Evolutionary conservation across 92 coral and sea anemone species (phyloP).

Genomic region (Diadumene lineata): DNA sequence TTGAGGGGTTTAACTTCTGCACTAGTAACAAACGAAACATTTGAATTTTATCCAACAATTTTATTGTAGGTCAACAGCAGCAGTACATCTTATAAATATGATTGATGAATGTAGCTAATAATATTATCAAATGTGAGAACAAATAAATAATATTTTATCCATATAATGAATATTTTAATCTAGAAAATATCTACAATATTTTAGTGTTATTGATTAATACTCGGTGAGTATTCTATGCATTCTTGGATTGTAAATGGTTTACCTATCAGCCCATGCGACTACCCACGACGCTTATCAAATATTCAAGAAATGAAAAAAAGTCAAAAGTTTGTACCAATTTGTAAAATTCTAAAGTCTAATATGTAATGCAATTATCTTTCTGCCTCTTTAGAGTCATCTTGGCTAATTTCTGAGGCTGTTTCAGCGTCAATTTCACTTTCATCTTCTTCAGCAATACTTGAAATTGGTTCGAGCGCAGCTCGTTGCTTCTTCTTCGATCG

Average conservation of each 20-base stretch:
- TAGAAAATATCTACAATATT: not conserved
- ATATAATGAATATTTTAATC: not conserved
- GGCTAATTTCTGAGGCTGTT: conserved; percentile 28
- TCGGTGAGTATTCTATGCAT: conserved; percentile 2
- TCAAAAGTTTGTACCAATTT: conserved; percentile 3
- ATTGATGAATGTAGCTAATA: too few species aligned
- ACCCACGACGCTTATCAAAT: conserved; percentile 33
- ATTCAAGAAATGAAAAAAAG: conserved; percentile 21
- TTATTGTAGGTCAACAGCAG: too few species aligned
- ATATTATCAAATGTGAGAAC: not conserved
- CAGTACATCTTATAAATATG: too few species aligned
- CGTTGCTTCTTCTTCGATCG: conserved; percentile 26
- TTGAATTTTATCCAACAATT: too few species aligned
- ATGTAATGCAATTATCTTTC: conserved; percentile 19
- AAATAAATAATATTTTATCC: not conserved
- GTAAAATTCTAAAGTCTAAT: not conserved
- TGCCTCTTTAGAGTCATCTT: conserved; percentile 44
- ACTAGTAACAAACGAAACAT: too few species aligned
- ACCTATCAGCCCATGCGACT: conserved; percentile 27
- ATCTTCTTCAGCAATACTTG: conserved; percentile 64
- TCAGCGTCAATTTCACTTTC: conserved; percentile 44
- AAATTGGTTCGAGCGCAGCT: conserved; percentile 20
- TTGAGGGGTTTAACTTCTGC: too few species aligned
- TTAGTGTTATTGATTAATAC: not conserved
- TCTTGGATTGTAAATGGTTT: conserved; percentile 7